These are phyloP conservation scores for Pyrocephalus nanus DNA, from an alignment of 2,797 vertebrate genomes.

Conservation along the genomic window DNA sequence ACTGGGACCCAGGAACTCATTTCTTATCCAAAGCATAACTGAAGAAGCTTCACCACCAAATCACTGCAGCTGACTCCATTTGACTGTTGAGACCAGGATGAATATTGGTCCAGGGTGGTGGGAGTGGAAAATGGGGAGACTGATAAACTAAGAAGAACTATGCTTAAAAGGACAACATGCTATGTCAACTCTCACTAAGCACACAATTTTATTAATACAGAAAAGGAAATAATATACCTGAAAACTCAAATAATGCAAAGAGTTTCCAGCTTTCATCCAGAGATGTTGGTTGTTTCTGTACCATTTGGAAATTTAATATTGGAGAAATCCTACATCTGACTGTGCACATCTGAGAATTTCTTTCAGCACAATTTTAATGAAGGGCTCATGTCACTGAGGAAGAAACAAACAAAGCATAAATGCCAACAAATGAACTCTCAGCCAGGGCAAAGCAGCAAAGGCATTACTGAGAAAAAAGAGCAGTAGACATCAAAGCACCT, in stretches of 20 bases:
- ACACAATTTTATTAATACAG: not conserved
- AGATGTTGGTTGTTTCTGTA: not conserved
- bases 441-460: not conserved
- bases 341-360: not conserved
- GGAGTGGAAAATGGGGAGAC: not conserved
- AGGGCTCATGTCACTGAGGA: not conserved
- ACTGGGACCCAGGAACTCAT: not conserved
- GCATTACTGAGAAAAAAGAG: not conserved
- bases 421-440: not conserved
- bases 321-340: not conserved
- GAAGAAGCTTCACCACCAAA: not conserved
- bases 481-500: constrained; percentile 6
- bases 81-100: not conserved
- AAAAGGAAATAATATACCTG: not conserved
- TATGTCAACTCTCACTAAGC: not conserved
- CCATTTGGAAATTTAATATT: not conserved
- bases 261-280: not conserved
- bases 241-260: not conserved
- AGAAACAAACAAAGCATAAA: not conserved
- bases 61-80: not conserved
- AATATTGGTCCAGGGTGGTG: not conserved
- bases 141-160: not conserved
- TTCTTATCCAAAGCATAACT: not conserved
- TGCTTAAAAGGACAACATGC: not conserved
- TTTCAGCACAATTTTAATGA: not conserved